Percentiles rank a stretch among this genome's conserved stretches.
These are phyloP conservation scores for Orycteropus afer DNA, from an alignment of 2,113 vertebrate species.

Conservation along the genomic window DNA sequence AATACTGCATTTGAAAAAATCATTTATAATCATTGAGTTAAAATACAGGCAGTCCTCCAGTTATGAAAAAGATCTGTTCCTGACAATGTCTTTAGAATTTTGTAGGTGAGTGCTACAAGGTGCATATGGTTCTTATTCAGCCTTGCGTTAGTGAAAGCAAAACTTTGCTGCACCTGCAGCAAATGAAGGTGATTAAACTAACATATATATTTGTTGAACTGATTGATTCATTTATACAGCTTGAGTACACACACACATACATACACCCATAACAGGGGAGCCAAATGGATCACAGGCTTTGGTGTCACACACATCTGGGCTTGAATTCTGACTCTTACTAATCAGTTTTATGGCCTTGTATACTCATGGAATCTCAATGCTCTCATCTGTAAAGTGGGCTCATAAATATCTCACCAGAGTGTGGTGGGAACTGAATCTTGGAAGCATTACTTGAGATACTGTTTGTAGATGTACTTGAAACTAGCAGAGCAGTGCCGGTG, in stretches of 20 bases:
- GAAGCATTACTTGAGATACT: neutral
- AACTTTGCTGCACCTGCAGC: neutral
- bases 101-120: neutral
- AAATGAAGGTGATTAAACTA: neutral
- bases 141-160: neutral
- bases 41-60: neutral
- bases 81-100: neutral
- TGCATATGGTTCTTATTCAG: neutral
- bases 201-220: neutral
- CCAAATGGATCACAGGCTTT: neutral
- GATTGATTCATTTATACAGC: neutral
- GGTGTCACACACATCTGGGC: neutral
- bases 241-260: neutral
- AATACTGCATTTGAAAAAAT: neutral
- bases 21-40: neutral
- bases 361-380: neutral
- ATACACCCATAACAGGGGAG: rapidly evolving
- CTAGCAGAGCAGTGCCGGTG: rapidly evolving
- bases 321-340: neutral
- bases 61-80: neutral
- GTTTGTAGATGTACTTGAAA: neutral
- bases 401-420: neutral
- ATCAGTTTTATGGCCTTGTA: neutral
- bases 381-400: neutral
- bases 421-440: neutral